Evolutionary conservation across 2,888 invertebrate genomes (phyloP).

Genomic region (Sthenelais limicola): DNA sequence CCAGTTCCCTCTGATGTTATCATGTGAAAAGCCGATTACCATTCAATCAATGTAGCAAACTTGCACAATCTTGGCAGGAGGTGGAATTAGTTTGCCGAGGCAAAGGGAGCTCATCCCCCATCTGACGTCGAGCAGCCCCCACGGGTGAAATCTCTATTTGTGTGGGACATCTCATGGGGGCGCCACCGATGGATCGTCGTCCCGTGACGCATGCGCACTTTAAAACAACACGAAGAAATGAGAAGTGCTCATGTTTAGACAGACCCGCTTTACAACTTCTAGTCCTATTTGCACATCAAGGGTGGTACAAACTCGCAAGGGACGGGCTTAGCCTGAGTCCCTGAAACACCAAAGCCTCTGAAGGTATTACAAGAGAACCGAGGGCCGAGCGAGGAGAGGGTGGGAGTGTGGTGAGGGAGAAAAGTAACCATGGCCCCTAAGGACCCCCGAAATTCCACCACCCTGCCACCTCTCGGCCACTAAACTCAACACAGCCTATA

Average conservation of each 20-base stretch:
- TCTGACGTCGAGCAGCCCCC: slow-evolving; percentile 12
- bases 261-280: slow-evolving; percentile 37
- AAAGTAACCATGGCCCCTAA: neutral
- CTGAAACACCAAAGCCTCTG: slow-evolving; percentile 10
- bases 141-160: slow-evolving; percentile 35
- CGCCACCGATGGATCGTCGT: slow-evolving; percentile 32
- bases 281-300: slow-evolving; percentile 37
- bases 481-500: slow-evolving; percentile 26
- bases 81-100: slow-evolving; percentile 30
- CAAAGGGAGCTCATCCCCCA: slow-evolving; percentile 24
- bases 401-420: neutral
- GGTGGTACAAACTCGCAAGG: neutral
- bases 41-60: slow-evolving; percentile 39
- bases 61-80: slow-evolving; percentile 32
- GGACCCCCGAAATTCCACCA: slow-evolving; percentile 23
- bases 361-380: too few relatives aligned
- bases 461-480: slow-evolving; percentile 28
- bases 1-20: slow-evolving; percentile 29
- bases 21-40: slow-evolving; percentile 40
- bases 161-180: neutral
- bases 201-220: slow-evolving; percentile 33
- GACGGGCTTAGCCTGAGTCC: slow-evolving; percentile 34
- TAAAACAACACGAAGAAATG: slow-evolving; percentile 39
- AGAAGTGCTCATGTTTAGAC: slow-evolving; percentile 29
- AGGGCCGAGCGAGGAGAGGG: neutral